Conservation (phyloP, 1,140 invertebrate genomes). For the Drosophila mayri region DNA sequence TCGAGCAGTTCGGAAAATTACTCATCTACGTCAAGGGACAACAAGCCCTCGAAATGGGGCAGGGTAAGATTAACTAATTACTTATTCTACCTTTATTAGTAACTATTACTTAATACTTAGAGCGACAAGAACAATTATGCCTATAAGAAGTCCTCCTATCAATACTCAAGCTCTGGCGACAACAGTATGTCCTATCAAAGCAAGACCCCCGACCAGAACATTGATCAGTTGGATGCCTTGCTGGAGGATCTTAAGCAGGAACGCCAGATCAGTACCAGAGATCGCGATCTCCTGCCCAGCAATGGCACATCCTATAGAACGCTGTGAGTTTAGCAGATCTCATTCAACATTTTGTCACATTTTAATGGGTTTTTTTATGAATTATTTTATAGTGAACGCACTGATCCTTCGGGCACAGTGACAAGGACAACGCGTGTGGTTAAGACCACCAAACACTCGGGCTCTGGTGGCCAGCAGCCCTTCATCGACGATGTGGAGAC, state of each 20-base stretch:
- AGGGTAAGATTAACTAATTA: constrained; percentile 51
- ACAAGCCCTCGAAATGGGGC: constrained; percentile 76
- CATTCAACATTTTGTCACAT: neutral
- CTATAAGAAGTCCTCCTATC: constrained; percentile 82
- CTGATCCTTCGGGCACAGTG: constrained; percentile 72
- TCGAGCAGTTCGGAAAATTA: constrained; percentile 82
- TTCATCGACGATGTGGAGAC: constrained; percentile 70
- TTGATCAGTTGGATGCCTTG: constrained; percentile 86
- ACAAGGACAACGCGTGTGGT: constrained; percentile 81
- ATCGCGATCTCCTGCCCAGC: constrained; percentile 71
- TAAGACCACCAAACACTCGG: constrained; percentile 72
- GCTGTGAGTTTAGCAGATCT: constrained; percentile 52
- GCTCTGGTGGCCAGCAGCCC: constrained; percentile 59
- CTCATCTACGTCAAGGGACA: constrained; percentile 75
- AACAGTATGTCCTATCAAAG: constrained; percentile 69
- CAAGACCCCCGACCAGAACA: constrained; percentile 84
- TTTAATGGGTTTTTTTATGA: neutral
- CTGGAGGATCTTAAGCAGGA: constrained; percentile 86
- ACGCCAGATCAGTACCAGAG: constrained; percentile 73
- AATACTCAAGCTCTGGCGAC: constrained; percentile 76
- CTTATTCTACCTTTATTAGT: neutral
- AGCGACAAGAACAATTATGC: constrained; percentile 79
- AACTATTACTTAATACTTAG: constrained; percentile 19
- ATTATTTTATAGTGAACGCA: constrained; percentile 59
- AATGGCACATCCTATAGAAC: constrained; percentile 69